Conservation (phyloP, 2,113 vertebrate species). For the Trematocara variabile region DNA sequence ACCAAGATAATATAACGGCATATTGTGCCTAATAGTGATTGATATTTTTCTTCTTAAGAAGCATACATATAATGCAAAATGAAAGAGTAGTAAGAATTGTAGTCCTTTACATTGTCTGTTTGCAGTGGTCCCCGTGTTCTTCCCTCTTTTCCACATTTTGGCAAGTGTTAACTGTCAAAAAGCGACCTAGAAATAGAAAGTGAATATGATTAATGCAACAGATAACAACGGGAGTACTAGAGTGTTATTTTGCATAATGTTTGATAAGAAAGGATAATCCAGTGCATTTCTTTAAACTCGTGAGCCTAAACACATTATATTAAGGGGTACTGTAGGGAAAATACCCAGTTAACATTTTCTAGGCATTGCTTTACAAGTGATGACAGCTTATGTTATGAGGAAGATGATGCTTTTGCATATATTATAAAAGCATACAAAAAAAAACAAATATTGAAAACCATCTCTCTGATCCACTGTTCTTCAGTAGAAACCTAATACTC, state of each 20-base stretch:
- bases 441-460: neutral
- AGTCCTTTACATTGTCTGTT: conserved; percentile 46
- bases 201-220: neutral
- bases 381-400: neutral
- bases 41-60: neutral
- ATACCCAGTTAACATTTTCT: neutral
- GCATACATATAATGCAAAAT: neutral
- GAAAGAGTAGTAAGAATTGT: neutral
- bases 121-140: neutral
- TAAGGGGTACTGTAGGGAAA: neutral
- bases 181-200: conserved; percentile 27
- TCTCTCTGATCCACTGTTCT: neutral
- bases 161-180: neutral
- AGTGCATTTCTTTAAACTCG: neutral
- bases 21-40: neutral
- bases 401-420: neutral
- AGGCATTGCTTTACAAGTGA: neutral
- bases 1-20: neutral
- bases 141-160: conserved; percentile 61
- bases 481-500: neutral
- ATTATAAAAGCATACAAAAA: neutral
- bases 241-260: neutral
- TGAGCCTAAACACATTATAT: neutral
- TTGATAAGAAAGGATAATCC: neutral
- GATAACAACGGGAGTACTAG: neutral